Evolutionary conservation across 2,888 invertebrate genomes (phyloP), one percentile per base, ranked within the genome.

Genomic region (Cartodere bifasciata): DNA sequence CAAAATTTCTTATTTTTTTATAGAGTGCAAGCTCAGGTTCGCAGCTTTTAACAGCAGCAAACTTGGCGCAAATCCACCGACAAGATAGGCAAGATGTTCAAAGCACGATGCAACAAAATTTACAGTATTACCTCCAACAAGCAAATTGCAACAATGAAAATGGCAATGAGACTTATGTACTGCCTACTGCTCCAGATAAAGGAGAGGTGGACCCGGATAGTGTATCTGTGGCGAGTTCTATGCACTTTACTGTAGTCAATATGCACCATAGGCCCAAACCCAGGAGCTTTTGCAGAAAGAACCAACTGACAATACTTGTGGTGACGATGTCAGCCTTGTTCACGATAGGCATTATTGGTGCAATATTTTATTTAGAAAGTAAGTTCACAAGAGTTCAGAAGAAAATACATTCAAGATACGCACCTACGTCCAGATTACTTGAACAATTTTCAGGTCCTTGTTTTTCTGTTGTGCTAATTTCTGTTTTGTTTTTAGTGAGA

Each of bases 161-260:
- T n/a, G n/a, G n/a, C n/a, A n/a, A n/a, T n/a, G n/a, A n/a, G n/a
- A n/a, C n/a, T n/a, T n/a, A n/a, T n/a, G 25, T 39, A 20, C 37
- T 37, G 12, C 28, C 28, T 25, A 32, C 24, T 25, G 38, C 29
- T 26, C 33, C 30, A 4, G 36, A 39, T 12, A 34, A 37, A 17
- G 70, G 48, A 37, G 43, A 49, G 32, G 43, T 40, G 54, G 67
- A 67, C 46, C 62, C 61, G 31, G 85, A 85, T 55, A 69, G 72
- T 29, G 68, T 71, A 35, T 85, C 85, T 21, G 67, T 84, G 36
- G 85, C 84, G 30, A 85, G 85, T 61, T 85, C 85, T 37, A 85
- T 81, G 51, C 85, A 86, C 59, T 86, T 86, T 56, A 86, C 86
- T 7, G 81, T 86, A 32, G 79, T 86, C 37, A 85, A 85, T 54